These are phyloP conservation scores for Tachystola acroxantha DNA, from an alignment of 2,888 invertebrate genomes.

Conservation along the genomic window DNA sequence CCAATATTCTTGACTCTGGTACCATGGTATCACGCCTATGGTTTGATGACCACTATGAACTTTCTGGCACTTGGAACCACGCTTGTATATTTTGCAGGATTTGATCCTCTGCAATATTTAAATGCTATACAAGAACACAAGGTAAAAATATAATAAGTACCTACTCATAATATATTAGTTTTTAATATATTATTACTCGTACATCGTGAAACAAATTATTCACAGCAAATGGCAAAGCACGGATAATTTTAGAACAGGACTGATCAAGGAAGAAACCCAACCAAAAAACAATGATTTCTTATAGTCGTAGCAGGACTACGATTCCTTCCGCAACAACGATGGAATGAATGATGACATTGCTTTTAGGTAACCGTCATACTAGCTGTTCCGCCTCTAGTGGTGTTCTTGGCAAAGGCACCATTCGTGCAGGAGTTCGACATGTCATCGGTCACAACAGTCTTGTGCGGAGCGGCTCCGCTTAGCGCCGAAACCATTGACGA, in stretches of 20 bases:
- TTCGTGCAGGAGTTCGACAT: slow-evolving; percentile 45
- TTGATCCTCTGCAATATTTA: slow-evolving; percentile 83
- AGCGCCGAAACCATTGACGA: slow-evolving; percentile 36
- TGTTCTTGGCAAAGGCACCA: slow-evolving; percentile 46
- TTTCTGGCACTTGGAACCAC: slow-evolving; percentile 68
- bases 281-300: no score
- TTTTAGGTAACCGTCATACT: slow-evolving; percentile 38
- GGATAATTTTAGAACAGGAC: no score
- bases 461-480: slow-evolving; percentile 55
- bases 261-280: no score
- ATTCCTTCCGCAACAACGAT: no score
- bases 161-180: no score
- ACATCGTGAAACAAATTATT: no score
- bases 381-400: slow-evolving; percentile 53
- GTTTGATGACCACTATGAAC: slow-evolving; percentile 80
- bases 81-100: slow-evolving; percentile 77
- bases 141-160: no score
- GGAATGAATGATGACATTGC: no score
- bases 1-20: slow-evolving; percentile 75
- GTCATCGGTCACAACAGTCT: slow-evolving; percentile 35
- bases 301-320: no score
- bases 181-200: no score
- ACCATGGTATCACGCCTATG: slow-evolving; percentile 90
- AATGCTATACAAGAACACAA: slow-evolving; percentile 80
- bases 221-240: no score